phyloP scores from a whole-genome alignment of 1,140 invertebrate species.

The Mya arenaria region DNA sequence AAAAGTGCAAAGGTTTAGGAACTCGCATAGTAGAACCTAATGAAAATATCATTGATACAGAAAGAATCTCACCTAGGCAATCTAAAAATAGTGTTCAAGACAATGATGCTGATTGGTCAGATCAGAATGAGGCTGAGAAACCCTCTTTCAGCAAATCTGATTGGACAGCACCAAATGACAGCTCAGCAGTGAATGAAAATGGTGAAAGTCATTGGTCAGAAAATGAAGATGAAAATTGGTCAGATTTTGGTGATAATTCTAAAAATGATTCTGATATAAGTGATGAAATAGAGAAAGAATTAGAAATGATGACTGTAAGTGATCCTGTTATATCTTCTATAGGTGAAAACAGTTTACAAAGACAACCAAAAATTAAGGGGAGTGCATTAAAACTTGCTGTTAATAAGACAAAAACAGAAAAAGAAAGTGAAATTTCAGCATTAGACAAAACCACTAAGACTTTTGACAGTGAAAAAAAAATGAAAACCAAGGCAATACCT shows the following conservation, averaged over 20 bases:
- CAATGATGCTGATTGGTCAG: background rate
- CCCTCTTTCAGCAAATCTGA: background rate
- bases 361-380: background rate
- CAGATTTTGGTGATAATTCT: background rate
- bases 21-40: background rate
- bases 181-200: background rate
- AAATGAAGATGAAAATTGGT: background rate
- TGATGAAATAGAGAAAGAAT: constrained; percentile 50
- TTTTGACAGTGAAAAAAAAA: background rate
- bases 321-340: background rate
- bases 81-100: background rate
- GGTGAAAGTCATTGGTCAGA: background rate
- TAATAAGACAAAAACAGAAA: too few species aligned
- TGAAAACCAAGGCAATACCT: background rate
- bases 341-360: background rate
- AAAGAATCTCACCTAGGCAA: background rate
- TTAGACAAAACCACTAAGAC: background rate
- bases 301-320: constrained; percentile 18
- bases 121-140: background rate
- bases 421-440: background rate
- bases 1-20: too few species aligned
- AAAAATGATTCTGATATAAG: constrained; percentile 33
- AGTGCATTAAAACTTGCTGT: background rate
- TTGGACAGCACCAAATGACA: background rate
- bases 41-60: background rate